These are phyloP conservation scores for Nemotelus pantherinus DNA, from an alignment of 2,888 invertebrate genomes.

Conservation along the genomic window DNA sequence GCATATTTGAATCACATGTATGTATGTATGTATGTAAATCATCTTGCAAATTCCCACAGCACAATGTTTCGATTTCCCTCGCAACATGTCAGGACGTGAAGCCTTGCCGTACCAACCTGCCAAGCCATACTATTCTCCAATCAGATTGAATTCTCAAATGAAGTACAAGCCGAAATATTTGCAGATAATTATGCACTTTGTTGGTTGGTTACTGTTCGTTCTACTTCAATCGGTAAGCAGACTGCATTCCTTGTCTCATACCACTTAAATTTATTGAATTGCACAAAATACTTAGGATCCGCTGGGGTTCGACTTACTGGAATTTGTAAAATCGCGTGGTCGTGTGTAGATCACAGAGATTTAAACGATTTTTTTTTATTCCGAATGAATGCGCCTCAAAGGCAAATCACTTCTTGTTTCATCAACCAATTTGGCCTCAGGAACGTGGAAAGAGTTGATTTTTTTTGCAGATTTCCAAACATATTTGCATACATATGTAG, in stretches of 20 bases:
- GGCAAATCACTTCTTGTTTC: too few species aligned
- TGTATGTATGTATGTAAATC: constrained; percentile 21
- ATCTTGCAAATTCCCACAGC: constrained; percentile 21
- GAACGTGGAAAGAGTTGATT: too few species aligned
- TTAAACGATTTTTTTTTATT: too few species aligned
- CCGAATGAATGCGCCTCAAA: too few species aligned
- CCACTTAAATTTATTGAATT: background rate
- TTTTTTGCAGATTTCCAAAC: too few species aligned
- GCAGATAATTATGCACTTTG: constrained; percentile 42
- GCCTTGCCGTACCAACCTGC: background rate
- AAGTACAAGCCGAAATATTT: constrained; percentile 35
- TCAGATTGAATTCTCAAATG: constrained; percentile 42
- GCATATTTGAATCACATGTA: background rate
- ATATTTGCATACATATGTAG: too few species aligned
- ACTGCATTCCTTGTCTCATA: background rate
- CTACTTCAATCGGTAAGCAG: background rate
- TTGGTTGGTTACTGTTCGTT: constrained; percentile 10
- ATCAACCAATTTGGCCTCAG: too few species aligned
- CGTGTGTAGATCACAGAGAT: too few species aligned
- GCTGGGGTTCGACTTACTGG: too few species aligned
- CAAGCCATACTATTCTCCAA: background rate
- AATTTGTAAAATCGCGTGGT: too few species aligned
- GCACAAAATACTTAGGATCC: background rate
- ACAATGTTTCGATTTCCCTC: background rate
- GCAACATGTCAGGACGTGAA: background rate